Percentiles rank a stretch among this genome's conserved stretches.
Conservation (phyloP, 2,888 invertebrate species). For the Blastobasis lacticolella region DNA sequence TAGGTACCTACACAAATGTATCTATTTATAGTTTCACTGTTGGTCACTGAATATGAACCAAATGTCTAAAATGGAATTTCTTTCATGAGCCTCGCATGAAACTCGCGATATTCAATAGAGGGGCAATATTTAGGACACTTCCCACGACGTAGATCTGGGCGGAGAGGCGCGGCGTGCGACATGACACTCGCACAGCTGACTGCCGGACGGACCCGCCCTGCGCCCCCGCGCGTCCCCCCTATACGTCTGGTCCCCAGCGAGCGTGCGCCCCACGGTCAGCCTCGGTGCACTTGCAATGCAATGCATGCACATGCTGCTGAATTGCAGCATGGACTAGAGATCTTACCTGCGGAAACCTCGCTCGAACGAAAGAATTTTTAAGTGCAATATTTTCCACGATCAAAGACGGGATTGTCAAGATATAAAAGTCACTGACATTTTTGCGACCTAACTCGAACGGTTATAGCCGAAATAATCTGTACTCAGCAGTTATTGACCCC, state of each 20-base stretch:
- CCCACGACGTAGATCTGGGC: slow-evolving; percentile 41
- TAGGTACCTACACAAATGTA: no score
- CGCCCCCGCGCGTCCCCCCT: slow-evolving; percentile 26
- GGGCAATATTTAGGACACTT: slow-evolving; percentile 59
- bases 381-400: neutral
- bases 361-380: neutral
- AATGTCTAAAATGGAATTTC: no score
- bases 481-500: slow-evolving; percentile 67
- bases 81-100: slow-evolving; percentile 6
- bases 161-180: slow-evolving; percentile 31
- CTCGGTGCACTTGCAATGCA: slow-evolving; percentile 27
- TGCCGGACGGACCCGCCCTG: slow-evolving; percentile 48
- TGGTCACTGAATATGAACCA: no score
- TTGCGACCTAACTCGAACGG: slow-evolving; percentile 1
- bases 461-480: slow-evolving; percentile 31
- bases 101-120: slow-evolving; percentile 38
- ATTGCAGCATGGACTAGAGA: neutral
- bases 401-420: neutral
- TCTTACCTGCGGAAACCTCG: neutral
- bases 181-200: slow-evolving; percentile 71
- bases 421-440: neutral
- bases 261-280: slow-evolving; percentile 32
- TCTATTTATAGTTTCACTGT: no score
- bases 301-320: slow-evolving; percentile 30
- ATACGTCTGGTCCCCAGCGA: slow-evolving; percentile 31